phyloP scores from a whole-genome alignment of 1,140 invertebrate species.

The Tribolium madens region DNA sequence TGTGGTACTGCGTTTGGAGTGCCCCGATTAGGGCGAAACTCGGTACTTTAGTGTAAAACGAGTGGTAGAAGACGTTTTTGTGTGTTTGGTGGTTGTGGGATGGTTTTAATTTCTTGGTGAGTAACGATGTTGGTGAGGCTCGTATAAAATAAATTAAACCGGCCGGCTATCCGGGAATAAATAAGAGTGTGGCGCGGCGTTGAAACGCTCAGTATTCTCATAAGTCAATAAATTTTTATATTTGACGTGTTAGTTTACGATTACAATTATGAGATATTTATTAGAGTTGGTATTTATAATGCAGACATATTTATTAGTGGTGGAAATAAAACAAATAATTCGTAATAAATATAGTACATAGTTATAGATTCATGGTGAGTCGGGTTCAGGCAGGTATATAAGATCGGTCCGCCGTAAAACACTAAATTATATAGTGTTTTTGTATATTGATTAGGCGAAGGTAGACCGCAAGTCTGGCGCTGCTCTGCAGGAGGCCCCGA shows the following conservation, averaged over 20 bases:
- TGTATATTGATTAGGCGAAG: constrained; percentile 62
- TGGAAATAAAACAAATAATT: constrained; percentile 61
- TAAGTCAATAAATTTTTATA: constrained; percentile 57
- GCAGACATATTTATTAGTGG: constrained; percentile 62
- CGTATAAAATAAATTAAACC: constrained; percentile 50
- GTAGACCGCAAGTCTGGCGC: constrained; percentile 61
- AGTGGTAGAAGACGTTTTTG: neutral
- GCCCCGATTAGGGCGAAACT: too few species aligned
- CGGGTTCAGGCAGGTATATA: constrained; percentile 47
- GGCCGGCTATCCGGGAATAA: constrained; percentile 42
- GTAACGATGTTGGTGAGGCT: neutral
- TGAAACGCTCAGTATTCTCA: constrained; percentile 53
- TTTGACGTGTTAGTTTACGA: constrained; percentile 60
- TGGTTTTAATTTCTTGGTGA: neutral
- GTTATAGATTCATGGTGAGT: constrained; percentile 60
- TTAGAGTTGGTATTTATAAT: constrained; percentile 58
- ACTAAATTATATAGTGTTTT: constrained; percentile 62
- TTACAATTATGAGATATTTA: constrained; percentile 62
- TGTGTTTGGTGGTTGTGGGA: neutral
- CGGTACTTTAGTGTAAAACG: neutral
- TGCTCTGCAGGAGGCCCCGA: constrained; percentile 60
- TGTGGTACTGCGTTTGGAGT: neutral
- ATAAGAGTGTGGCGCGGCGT: constrained; percentile 46
- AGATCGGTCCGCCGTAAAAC: constrained; percentile 56
- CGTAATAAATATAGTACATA: constrained; percentile 61